Percentiles rank a stretch among this genome's conserved stretches.
Conservation (phyloP, 2,113 vertebrate species). For the Psilopsiagon aymara region DNA sequence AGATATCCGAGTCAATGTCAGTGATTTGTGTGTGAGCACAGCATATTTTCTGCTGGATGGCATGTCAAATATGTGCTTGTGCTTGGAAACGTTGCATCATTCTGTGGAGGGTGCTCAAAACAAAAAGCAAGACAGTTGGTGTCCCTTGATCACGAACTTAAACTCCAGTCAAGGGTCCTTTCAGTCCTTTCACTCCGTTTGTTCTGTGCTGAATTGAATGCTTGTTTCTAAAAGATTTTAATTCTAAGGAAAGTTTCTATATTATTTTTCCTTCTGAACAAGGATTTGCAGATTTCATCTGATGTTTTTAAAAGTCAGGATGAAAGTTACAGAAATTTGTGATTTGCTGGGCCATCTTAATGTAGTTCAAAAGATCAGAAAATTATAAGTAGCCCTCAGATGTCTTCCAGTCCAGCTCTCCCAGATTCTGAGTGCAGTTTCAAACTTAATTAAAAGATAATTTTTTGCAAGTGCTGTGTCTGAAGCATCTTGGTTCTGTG, state of each 20-base stretch:
- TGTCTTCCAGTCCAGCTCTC: not conserved
- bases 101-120: not conserved
- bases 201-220: not conserved
- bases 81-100: not conserved
- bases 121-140: not conserved
- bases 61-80: not conserved
- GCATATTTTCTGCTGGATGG: not conserved
- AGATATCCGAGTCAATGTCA: not conserved
- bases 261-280: not conserved
- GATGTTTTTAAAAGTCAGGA: not conserved
- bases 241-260: not conserved
- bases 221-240: not conserved
- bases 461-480: not conserved
- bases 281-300: not conserved
- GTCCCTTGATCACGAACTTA: not conserved
- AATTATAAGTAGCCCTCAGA: not conserved
- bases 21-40: not conserved
- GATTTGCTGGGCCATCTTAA: not conserved
- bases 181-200: not conserved
- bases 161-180: not conserved
- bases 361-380: not conserved
- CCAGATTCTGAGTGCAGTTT: not conserved
- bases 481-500: not conserved
- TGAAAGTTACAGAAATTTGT: not conserved
- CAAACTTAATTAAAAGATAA: not conserved